phyloP scores from a whole-genome alignment of 2,797 vertebrate genomes.

The Mormyrus hasselquistii region DNA sequence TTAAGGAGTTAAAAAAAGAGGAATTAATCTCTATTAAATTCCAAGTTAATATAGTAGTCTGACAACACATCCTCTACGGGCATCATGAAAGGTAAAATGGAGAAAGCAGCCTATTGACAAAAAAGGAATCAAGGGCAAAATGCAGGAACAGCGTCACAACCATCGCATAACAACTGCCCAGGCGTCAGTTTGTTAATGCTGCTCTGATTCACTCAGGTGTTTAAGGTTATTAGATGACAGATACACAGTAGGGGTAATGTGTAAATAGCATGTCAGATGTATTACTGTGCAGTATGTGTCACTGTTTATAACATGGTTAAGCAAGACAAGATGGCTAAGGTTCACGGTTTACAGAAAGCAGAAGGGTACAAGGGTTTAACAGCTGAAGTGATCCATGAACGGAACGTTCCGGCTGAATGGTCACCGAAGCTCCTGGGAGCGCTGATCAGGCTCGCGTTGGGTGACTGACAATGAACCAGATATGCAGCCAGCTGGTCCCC shows the following conservation, averaged over 20 bases:
- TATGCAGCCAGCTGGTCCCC: background rate
- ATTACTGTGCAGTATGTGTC: background rate
- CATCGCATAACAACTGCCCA: background rate
- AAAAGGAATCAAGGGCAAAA: background rate
- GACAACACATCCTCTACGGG: background rate
- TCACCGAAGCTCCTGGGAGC: background rate
- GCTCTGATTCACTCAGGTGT: background rate
- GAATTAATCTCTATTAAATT: constrained; percentile 45
- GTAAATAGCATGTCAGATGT: background rate
- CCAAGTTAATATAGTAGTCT: constrained; percentile 20
- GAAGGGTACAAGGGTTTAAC: background rate
- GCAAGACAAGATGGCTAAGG: background rate
- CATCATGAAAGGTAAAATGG: background rate
- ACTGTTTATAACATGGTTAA: background rate
- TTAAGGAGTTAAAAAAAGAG: constrained; percentile 42
- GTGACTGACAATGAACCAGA: background rate
- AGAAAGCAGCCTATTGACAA: constrained; percentile 1
- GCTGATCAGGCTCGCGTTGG: background rate
- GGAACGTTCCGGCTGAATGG: background rate
- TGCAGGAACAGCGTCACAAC: background rate
- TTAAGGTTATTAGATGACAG: background rate
- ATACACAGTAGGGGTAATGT: background rate
- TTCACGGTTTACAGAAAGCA: background rate
- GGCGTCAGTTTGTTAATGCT: background rate
- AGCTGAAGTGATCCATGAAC: background rate